These are phyloP conservation scores for Eucidaris tribuloides DNA, from an alignment of 35 echinoderm and acorn worm species.

Conservation along the genomic window DNA sequence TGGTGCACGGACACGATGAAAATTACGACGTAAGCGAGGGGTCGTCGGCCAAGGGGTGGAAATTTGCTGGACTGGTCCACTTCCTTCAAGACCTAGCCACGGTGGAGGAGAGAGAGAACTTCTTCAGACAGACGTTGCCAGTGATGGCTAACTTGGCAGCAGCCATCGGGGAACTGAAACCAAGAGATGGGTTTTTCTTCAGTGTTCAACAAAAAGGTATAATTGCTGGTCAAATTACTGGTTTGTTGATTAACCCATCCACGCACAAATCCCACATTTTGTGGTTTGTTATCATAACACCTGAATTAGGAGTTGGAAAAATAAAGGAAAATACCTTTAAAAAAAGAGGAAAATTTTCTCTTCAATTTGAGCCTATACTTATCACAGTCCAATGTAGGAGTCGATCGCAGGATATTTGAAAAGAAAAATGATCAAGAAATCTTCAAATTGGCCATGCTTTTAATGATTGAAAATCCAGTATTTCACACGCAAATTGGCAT, in stretches of 20 bases:
- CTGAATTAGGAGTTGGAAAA: no score
- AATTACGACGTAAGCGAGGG: neutral
- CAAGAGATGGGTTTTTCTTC: conserved; percentile 6
- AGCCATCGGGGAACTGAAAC: conserved; percentile 9
- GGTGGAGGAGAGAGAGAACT: neutral
- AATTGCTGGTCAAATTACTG: neutral
- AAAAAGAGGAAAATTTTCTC: no score
- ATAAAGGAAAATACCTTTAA: no score
- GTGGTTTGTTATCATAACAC: neutral
- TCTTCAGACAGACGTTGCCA: neutral
- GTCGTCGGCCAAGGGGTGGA: neutral
- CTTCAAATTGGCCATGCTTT: no score
- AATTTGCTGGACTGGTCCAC: neutral
- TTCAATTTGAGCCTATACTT: neutral
- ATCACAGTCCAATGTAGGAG: neutral
- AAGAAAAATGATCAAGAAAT: no score
- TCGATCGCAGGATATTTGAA: no score
- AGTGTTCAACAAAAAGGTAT: conserved; percentile 12
- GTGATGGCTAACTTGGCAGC: neutral
- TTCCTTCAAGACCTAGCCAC: neutral
- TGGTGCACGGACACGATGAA: neutral
- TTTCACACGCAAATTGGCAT: no score
- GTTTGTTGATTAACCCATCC: neutral
- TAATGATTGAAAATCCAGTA: no score
- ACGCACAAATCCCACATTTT: neutral